Percentiles rank a stretch among this genome's conserved stretches.
These are phyloP conservation scores for Stenotaenia linearis DNA, from an alignment of 2,888 invertebrate species.

Conservation along the genomic window DNA sequence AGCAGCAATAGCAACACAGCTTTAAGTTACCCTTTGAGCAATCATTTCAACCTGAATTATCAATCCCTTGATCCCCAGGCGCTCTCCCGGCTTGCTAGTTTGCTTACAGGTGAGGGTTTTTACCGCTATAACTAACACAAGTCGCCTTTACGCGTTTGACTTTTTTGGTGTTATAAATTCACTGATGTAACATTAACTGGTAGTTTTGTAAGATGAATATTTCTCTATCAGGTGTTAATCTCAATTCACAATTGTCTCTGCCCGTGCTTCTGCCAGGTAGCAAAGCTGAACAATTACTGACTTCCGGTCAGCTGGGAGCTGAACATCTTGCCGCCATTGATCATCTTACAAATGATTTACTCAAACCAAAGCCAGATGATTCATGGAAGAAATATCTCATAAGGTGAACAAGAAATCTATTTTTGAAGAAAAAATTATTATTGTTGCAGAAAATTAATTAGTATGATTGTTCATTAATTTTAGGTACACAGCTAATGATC, in stretches of 20 bases:
- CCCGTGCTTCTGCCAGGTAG: conserved; percentile 36
- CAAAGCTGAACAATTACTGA: conserved; percentile 29
- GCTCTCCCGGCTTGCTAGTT: conserved; percentile 30
- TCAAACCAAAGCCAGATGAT: conserved; percentile 50
- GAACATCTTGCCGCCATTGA: conserved; percentile 39
- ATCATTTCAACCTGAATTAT: conserved; percentile 30
- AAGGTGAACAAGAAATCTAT: too few species aligned
- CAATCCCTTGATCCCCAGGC: conserved; percentile 30
- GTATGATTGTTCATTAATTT: conserved; percentile 19
- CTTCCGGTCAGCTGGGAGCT: background rate
- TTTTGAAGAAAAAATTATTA: too few species aligned
- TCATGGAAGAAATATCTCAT: conserved; percentile 57
- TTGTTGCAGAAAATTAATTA: too few species aligned
- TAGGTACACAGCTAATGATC: conserved; percentile 50
- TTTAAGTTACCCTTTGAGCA: conserved; percentile 3
- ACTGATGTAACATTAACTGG: background rate
- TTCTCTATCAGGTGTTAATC: conserved; percentile 5
- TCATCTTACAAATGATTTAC: conserved; percentile 40
- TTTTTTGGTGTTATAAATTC: background rate
- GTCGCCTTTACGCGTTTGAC: background rate
- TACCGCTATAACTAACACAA: background rate
- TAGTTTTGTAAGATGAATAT: background rate
- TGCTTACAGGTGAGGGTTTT: conserved; percentile 38
- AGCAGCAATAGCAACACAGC: conserved; percentile 28
- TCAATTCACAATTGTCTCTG: conserved; percentile 39